Evolutionary conservation across 2,888 invertebrate genomes (phyloP).

Genomic region (Tenthredo livida): DNA sequence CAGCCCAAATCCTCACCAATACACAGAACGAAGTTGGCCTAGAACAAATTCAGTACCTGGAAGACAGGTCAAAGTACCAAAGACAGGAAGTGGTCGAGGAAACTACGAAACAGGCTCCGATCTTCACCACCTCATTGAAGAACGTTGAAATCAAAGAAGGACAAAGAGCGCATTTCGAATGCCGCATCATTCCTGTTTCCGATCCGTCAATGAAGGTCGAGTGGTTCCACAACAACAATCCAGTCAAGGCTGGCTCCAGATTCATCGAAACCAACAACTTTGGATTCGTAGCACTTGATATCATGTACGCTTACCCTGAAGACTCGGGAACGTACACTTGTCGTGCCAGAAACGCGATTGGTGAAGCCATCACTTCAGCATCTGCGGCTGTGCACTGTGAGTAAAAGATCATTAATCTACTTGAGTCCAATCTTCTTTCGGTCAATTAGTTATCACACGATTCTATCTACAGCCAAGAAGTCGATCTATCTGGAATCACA

Average conservation of each 20-base stretch:
- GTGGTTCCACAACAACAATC: constrained; percentile 96
- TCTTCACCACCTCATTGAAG: constrained; percentile 95
- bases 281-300: constrained; percentile 97
- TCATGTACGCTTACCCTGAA: constrained; percentile 96
- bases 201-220: constrained; percentile 96
- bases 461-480: constrained; percentile 81
- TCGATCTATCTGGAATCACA: constrained; percentile 93
- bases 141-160: constrained; percentile 96
- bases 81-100: constrained; percentile 89
- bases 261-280: constrained; percentile 98
- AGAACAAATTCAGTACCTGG: constrained; percentile 93
- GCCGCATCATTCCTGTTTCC: constrained; percentile 95
- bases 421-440: not conserved
- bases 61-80: constrained; percentile 90
- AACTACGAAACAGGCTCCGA: constrained; percentile 93
- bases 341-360: constrained; percentile 93
- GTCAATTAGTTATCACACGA: constrained; percentile 50
- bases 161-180: constrained; percentile 96
- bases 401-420: constrained; percentile 58
- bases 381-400: constrained; percentile 90
- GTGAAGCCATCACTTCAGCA: constrained; percentile 96
- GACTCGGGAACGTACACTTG: constrained; percentile 98
- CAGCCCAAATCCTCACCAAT: constrained; percentile 89
- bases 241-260: constrained; percentile 95
- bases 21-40: constrained; percentile 94